Conservation (phyloP, 2,888 invertebrate genomes). For the Dysmachus trigonus region DNA sequence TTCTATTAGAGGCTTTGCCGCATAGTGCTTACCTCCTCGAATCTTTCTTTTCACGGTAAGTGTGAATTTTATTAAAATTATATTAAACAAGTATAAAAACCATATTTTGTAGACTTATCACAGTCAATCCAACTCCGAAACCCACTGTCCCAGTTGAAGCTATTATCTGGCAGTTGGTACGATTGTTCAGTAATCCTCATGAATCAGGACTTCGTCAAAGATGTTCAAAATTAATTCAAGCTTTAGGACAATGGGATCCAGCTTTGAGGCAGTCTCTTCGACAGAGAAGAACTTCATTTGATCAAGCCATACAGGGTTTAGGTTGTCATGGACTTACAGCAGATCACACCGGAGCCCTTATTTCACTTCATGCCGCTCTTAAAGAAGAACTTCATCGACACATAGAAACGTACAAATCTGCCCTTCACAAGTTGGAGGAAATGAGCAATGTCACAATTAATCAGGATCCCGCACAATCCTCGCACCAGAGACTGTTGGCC, state of each 20-base stretch:
- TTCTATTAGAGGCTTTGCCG: conserved; percentile 88
- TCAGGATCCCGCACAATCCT: conserved; percentile 83
- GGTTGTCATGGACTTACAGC: conserved; percentile 87
- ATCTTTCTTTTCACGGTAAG: conserved; percentile 77
- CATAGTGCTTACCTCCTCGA: conserved; percentile 88
- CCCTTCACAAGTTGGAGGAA: conserved; percentile 86
- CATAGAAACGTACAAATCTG: conserved; percentile 86
- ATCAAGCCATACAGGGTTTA: conserved; percentile 86
- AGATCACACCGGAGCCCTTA: conserved; percentile 71
- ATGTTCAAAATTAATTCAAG: conserved; percentile 70
- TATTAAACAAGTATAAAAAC: not conserved
- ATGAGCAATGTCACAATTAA: conserved; percentile 69
- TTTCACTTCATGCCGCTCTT: conserved; percentile 83
- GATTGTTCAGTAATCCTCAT: conserved; percentile 71
- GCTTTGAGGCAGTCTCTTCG: conserved; percentile 74
- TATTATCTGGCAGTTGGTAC: conserved; percentile 86
- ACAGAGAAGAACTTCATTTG: conserved; percentile 76
- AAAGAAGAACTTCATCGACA: conserved; percentile 85
- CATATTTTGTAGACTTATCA: conserved; percentile 58
- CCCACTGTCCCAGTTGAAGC: conserved; percentile 79
- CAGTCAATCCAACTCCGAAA: conserved; percentile 66
- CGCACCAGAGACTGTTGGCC: conserved; percentile 88
- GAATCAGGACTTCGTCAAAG: conserved; percentile 72
- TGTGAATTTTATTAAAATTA: not conserved
- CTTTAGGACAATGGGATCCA: conserved; percentile 72